A percentile compares a stretch with the other conserved stretches of the same genome.
Conservation (phyloP, 2,797 vertebrate species). For the Molossus molossus region DNA sequence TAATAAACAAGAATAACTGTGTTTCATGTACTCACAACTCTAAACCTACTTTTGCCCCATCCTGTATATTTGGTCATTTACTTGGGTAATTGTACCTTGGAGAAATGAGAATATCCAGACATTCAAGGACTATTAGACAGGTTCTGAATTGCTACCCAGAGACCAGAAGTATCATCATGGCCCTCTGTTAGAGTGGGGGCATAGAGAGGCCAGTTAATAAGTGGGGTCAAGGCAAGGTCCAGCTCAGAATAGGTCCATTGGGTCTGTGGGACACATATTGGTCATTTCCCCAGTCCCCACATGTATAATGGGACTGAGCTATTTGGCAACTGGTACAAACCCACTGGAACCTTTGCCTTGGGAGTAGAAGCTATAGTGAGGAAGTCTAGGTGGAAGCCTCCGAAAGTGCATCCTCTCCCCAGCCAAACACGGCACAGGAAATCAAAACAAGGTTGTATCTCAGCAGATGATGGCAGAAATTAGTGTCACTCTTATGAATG, state of each 20-base stretch:
- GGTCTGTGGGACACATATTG: neutral
- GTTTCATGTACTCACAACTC: neutral
- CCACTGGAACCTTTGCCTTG: neutral
- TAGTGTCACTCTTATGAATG: neutral
- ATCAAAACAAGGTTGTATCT: slow-evolving; percentile 35
- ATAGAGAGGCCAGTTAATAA: slow-evolving; percentile 25
- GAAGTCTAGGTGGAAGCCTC: neutral
- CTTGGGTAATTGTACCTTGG: neutral
- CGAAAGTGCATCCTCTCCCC: neutral
- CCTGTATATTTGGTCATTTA: slow-evolving; percentile 12
- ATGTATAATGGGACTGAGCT: slow-evolving; percentile 13
- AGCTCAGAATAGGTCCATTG: neutral
- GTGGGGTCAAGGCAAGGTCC: neutral
- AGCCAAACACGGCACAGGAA: neutral
- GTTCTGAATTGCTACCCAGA: slow-evolving; percentile 34
- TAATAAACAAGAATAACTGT: neutral
- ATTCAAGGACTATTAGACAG: neutral
- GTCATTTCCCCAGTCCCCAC: neutral
- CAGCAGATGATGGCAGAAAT: neutral
- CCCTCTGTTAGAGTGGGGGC: neutral
- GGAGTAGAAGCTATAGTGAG: neutral
- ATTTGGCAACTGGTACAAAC: neutral
- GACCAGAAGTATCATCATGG: neutral
- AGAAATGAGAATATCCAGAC: slow-evolving; percentile 37
- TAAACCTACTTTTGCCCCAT: neutral